A percentile compares a stretch with the other conserved stretches of the same genome.
These are phyloP conservation scores for Folsomia manolachei DNA, from an alignment of 2,888 invertebrate species.

Conservation along the genomic window DNA sequence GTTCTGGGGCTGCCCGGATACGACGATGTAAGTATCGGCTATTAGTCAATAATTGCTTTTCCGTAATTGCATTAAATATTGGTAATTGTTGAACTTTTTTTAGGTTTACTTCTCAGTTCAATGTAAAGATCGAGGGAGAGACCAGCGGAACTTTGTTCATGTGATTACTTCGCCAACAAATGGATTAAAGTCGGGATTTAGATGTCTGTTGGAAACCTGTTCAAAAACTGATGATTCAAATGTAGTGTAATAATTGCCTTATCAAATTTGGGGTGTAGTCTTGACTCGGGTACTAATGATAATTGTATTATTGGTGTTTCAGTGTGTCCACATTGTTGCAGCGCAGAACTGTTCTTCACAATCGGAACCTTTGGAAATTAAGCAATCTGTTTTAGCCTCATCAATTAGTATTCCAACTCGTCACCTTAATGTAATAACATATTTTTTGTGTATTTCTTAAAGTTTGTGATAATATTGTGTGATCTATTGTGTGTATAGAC, in stretches of 20 bases:
- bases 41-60: not conserved
- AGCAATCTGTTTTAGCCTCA: slow-evolving; percentile 63
- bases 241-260: not conserved
- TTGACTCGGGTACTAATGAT: not conserved
- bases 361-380: slow-evolving; percentile 63
- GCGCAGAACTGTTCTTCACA: slow-evolving; percentile 63
- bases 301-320: slow-evolving; percentile 48
- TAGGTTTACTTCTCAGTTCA: slow-evolving; percentile 65
- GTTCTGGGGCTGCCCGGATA: slow-evolving; percentile 28
- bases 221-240: slow-evolving; percentile 17
- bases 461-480: no score
- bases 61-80: slow-evolving; percentile 34
- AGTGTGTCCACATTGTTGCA: slow-evolving; percentile 65
- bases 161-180: slow-evolving; percentile 52
- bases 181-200: slow-evolving; percentile 51
- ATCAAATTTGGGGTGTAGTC: not conserved
- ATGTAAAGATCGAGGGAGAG: slow-evolving; percentile 58
- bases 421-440: not conserved
- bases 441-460: no score
- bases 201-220: slow-evolving; percentile 63
- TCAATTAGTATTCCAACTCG: slow-evolving; percentile 48
- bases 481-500: slow-evolving; percentile 54
- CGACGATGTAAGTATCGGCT: slow-evolving; percentile 21
- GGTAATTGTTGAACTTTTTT: no score
- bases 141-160: slow-evolving; percentile 72